Conservation (phyloP, 2,113 vertebrate genomes). For the Zosterops pallidus region DNA sequence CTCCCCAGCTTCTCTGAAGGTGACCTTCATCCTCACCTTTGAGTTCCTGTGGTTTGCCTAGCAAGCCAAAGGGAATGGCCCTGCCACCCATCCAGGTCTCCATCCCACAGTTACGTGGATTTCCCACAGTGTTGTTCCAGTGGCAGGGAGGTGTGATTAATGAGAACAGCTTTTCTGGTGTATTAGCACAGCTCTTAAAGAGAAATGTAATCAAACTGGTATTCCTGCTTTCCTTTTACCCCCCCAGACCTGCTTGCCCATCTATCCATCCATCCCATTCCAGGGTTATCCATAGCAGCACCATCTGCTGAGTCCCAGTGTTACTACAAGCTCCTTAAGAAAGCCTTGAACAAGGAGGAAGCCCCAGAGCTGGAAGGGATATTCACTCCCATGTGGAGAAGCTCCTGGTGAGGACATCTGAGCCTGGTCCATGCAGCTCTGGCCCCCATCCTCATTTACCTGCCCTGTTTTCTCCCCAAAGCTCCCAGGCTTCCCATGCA, state of each 20-base stretch:
- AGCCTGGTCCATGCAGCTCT: background rate
- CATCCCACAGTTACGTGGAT: fast-evolving
- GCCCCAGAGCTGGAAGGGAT: background rate
- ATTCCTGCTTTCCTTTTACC: background rate
- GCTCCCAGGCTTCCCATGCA: background rate
- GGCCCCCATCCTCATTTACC: background rate
- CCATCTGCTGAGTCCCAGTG: conserved; percentile 29
- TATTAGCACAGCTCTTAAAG: background rate
- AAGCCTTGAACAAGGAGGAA: background rate
- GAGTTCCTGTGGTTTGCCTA: background rate
- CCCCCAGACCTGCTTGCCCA: background rate
- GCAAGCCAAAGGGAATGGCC: background rate
- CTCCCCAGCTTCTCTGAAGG: background rate
- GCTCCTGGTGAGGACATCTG: background rate
- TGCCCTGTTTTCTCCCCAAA: background rate
- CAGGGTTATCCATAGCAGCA: background rate
- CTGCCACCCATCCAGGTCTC: background rate
- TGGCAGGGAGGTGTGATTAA: background rate
- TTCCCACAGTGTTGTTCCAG: background rate
- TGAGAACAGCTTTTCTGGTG: background rate
- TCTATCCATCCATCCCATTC: background rate
- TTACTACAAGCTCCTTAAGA: background rate
- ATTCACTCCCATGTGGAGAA: background rate
- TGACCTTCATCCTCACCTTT: background rate
- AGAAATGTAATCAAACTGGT: background rate